phyloP scores from a whole-genome alignment of 1,140 invertebrate genomes.

The Gyrodactylus salaris region DNA sequence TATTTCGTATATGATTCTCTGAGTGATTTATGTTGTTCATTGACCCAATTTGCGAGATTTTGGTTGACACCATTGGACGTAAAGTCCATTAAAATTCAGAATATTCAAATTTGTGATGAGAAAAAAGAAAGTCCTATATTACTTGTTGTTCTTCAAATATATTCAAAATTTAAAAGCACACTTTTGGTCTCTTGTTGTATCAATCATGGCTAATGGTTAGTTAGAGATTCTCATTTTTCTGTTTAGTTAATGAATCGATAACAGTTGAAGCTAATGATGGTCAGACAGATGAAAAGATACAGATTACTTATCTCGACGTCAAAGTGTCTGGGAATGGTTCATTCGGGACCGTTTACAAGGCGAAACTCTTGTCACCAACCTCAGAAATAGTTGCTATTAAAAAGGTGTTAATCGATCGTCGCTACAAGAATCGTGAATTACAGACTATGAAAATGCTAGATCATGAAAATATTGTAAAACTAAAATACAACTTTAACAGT shows the following conservation, averaged over 20 bases:
- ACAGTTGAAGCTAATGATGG: constrained; percentile 1
- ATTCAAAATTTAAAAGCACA: too few relatives aligned
- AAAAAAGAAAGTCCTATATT: too few relatives aligned
- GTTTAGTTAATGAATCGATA: neutral
- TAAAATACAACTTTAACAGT: constrained; percentile 10
- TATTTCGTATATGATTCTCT: neutral
- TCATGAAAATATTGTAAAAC: constrained; percentile 10
- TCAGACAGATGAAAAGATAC: neutral
- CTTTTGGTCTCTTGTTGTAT: too few relatives aligned
- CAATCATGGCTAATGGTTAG: neutral
- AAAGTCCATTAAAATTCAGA: neutral
- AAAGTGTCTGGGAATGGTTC: constrained; percentile 9
- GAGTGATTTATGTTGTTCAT: neutral
- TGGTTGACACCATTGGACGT: neutral
- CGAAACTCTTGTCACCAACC: constrained; percentile 5
- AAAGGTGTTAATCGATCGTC: constrained; percentile 8
- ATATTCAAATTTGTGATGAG: too few relatives aligned
- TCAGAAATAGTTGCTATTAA: constrained; percentile 9
- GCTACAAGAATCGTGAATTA: constrained; percentile 9
- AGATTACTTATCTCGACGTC: constrained; percentile 3
- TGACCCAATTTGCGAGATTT: neutral
- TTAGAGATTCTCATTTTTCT: neutral
- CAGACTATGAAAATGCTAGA: constrained; percentile 10
- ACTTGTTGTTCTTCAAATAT: too few relatives aligned
- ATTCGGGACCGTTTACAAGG: constrained; percentile 10